Base-by-base conservation (phyloP, 1,140 invertebrate species). In the Portunus trituberculatus region DNA sequence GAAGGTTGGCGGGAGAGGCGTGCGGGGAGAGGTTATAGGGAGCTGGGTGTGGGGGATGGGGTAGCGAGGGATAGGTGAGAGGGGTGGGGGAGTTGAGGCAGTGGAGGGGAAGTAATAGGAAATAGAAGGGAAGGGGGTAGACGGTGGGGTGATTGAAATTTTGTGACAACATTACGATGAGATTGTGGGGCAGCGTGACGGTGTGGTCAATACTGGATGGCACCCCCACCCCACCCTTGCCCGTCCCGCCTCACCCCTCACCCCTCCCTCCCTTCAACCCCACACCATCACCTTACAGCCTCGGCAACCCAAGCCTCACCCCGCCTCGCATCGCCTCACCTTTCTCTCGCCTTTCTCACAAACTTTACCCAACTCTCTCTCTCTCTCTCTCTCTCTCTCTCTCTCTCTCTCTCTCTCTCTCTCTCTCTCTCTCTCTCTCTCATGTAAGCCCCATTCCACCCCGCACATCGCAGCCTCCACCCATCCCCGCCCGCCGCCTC, bases 301-400 rank as follows among this genome's bases (percentile, higher is more conserved):
- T n/a, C 20, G 12, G 0, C 67, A 7, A 7, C 67, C 67, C 67
- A 8, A 1, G 20, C 67, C 67, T n/a, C 6, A 12, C 25, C 20
- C n/a, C 20, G 12, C 20, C 6, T 76, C 67, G 39, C 39, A 39
- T 76, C 67, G 20, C n/a, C 67, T 76, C 67, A 59, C 67, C 67
- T 76, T 76, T 25, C 20, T 76, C n/a, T 76, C 67, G 20, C 67
- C 67, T 76, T 25, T 76, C 67, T 76, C 8, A 0, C 67, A 59
- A 16, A 59, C 20, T 59, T 59, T 59, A 12, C 52, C 52, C 2
- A 59, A 59, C n/a, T 76, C 67, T 76, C 67, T n/a, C 67, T 76
- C n/a, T 59, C n/a, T 76, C 67, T 76, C 67, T 76, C 67, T n/a
- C 67, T 76, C n/a, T 59, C n/a, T 76, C 67, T 76, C n/a, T n/a